Base-by-base conservation (phyloP, 1,140 invertebrate genomes). In the Eciton burchellii region DNA sequence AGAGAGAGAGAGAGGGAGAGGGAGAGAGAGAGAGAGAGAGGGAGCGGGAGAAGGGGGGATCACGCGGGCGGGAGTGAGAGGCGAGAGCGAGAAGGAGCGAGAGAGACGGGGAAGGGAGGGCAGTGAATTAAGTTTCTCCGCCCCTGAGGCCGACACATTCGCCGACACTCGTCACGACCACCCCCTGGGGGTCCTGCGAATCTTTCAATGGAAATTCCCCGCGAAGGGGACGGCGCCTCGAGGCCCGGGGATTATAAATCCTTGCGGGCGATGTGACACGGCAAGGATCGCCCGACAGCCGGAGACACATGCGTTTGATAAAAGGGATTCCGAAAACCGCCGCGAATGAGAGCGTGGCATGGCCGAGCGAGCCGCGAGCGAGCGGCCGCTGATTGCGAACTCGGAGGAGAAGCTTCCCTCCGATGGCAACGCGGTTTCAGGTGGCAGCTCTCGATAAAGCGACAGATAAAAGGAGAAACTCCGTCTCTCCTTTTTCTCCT, bases 121-220 rank as follows among this genome's bases (percentile, higher is more conserved):
- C 84, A 85, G 84, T 82, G 89, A 90, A 91, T 89, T 87, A 84
- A 84, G 84, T 89, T 87, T 90, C 88, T 88, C 86, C 86, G 87
- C 89, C 88, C 86, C 88, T 86, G 85, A 87, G 86, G 90, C 89
- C 87, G 89, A 91, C 85, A 90, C 89, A 90, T 90, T 88, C 86
- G 83, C 73, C 81, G 85, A 88, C 83, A 76, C 82, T 87, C 85
- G 85, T 88, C 85, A 87, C 86, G 85, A 86, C 84, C 85, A 87
- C 73, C 85, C 85, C 62, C 85, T 86, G 81, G 85, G 85, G 81
- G 85, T 84, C 89, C 84, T 86, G 89, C 84, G 86, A 86, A 83
- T 90, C 81, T 89, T 83, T 76, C 84, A 87, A 90, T 91, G 85
- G 85, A 89, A 90, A 89, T 88, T 82, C 76, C 65, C 63, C 70